Conservation (phyloP, 1,140 invertebrate species). For the Drosophila nigrodunni region DNA sequence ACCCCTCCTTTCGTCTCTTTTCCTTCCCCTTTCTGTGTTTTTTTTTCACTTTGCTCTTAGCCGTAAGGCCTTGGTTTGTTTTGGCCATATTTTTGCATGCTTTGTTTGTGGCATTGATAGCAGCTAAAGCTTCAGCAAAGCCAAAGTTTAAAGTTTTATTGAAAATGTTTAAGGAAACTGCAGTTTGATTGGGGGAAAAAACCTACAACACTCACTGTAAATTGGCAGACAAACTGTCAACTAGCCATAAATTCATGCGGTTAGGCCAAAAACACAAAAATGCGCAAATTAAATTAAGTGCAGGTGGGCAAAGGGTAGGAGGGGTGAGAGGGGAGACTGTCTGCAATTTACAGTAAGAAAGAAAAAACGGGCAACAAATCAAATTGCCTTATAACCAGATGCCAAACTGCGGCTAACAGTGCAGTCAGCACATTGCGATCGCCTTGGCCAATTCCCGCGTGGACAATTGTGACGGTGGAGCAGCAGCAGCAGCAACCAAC, state of each 20-base stretch:
- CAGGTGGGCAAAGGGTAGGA: slow-evolving; percentile 1
- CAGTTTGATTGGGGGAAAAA: neutral
- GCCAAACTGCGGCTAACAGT: slow-evolving; percentile 9
- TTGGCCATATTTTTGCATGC: slow-evolving; percentile 21
- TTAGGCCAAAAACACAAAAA: slow-evolving; percentile 43
- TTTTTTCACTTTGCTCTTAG: slow-evolving; percentile 13
- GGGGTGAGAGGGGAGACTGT: slow-evolving; percentile 9
- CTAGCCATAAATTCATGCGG: slow-evolving; percentile 66
- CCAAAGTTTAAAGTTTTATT: slow-evolving; percentile 30
- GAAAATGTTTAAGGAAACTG: slow-evolving; percentile 7
- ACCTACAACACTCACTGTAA: slow-evolving; percentile 40
- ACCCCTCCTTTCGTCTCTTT: neutral
- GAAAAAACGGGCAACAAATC: slow-evolving; percentile 70
- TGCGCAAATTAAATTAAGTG: slow-evolving; percentile 75
- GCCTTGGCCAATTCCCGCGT: slow-evolving; percentile 71
- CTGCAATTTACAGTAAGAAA: slow-evolving; percentile 63
- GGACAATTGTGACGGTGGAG: slow-evolving; percentile 70
- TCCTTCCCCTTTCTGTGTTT: neutral
- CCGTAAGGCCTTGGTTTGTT: slow-evolving; percentile 30
- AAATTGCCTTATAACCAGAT: slow-evolving; percentile 73
- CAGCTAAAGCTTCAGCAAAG: slow-evolving; percentile 31
- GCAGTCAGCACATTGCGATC: slow-evolving; percentile 29
- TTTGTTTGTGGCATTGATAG: slow-evolving; percentile 62
- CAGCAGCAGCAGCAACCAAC: neutral
- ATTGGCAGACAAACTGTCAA: slow-evolving; percentile 60